Percentiles rank a stretch among this genome's conserved stretches.
phyloP scores from a whole-genome alignment of 1,140 invertebrate genomes.

The Teleopsis dalmanni region DNA sequence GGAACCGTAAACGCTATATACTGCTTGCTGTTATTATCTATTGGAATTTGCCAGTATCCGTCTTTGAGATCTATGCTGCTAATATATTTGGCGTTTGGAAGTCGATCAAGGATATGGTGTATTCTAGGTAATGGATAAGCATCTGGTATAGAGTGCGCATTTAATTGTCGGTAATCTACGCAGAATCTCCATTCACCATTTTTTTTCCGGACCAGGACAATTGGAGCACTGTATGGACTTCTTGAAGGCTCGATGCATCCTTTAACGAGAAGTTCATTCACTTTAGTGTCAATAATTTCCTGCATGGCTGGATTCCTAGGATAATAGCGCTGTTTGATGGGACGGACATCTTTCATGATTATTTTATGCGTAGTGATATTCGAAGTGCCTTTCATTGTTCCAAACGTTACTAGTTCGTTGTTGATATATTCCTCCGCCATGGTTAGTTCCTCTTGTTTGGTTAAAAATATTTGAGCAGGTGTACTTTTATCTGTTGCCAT shows the following conservation, averaged over 20 bases:
- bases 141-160: too few relatives aligned
- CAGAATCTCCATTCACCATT: too few relatives aligned
- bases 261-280: neutral
- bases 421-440: neutral
- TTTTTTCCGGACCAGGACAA: too few relatives aligned
- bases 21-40: too few relatives aligned
- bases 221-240: conserved; percentile 13
- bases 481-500: neutral
- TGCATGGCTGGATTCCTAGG: neutral
- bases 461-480: neutral
- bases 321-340: neutral
- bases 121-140: too few relatives aligned
- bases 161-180: too few relatives aligned
- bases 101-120: too few relatives aligned
- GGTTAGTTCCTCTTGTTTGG: neutral
- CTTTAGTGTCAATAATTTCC: conserved; percentile 5
- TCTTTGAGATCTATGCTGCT: too few relatives aligned
- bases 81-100: too few relatives aligned
- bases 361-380: neutral
- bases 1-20: too few relatives aligned
- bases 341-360: neutral
- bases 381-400: neutral
- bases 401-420: neutral
- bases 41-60: too few relatives aligned
- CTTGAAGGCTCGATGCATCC: conserved; percentile 3